Evolutionary conservation across 2,113 vertebrate genomes (phyloP).

Genomic region (Corythoichthys intestinalis): DNA sequence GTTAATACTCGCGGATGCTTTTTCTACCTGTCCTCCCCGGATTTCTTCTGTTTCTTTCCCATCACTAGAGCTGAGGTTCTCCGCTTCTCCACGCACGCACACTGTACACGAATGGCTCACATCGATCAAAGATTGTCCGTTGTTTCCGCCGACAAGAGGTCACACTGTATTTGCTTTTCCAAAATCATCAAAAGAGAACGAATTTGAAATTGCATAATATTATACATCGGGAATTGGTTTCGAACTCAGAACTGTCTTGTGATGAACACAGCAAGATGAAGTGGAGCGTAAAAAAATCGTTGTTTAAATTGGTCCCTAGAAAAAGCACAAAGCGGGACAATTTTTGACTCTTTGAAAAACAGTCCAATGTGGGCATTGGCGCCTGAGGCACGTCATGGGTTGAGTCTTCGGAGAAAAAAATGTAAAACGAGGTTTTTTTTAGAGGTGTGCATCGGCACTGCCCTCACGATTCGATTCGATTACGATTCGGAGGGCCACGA

Average conservation of each 20-base stretch:
- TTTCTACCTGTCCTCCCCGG: conserved; percentile 71
- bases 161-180: not conserved
- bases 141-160: accelerated
- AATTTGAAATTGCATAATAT: not conserved
- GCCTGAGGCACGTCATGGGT: no score
- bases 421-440: no score
- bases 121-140: conserved; percentile 36
- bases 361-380: no score
- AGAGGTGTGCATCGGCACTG: no score
- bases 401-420: no score
- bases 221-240: no score
- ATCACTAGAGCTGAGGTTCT: conserved; percentile 46
- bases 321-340: not conserved
- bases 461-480: no score
- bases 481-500: no score
- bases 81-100: conserved; percentile 34
- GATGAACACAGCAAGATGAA: no score
- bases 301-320: not conserved
- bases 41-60: conserved; percentile 77
- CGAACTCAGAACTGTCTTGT: no score
- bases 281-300: no score
- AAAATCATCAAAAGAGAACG: not conserved
- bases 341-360: no score
- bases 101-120: conserved; percentile 27
- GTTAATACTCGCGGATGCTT: accelerated